Evolutionary conservation across 2,888 invertebrate species (phyloP).

Genomic region (Drosophila phalerata): DNA sequence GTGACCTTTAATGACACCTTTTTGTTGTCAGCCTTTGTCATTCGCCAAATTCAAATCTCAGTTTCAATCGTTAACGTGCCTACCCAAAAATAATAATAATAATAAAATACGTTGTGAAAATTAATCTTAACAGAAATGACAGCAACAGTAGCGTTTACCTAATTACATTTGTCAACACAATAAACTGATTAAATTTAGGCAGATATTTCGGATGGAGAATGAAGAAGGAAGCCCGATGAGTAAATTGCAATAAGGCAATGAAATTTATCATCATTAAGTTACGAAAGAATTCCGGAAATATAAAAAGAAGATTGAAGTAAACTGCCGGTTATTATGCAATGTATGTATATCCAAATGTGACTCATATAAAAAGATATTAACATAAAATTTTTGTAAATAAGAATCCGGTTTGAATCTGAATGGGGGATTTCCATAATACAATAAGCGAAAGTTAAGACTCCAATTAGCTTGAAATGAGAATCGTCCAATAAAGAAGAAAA

Average conservation of each 20-base stretch:
- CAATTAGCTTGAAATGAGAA: background rate
- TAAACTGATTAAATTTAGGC: slow-evolving; percentile 56
- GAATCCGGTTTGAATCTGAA: too few species aligned
- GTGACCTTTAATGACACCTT: slow-evolving; percentile 29
- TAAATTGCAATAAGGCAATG: slow-evolving; percentile 39
- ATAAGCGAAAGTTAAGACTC: too few species aligned
- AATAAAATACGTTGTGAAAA: slow-evolving; percentile 35
- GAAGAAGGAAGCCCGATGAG: slow-evolving; percentile 5
- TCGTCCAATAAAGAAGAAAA: background rate
- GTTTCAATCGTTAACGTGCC: slow-evolving; percentile 19
- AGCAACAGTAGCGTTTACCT: slow-evolving; percentile 40
- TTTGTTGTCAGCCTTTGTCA: slow-evolving; percentile 15
- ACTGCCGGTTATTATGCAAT: background rate
- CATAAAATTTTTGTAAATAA: too few species aligned
- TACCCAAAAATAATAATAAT: too few species aligned
- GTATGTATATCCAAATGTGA: background rate
- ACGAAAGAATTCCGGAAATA: slow-evolving; percentile 29
- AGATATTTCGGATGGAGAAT: slow-evolving; percentile 1
- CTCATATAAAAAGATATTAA: background rate
- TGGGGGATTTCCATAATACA: too few species aligned
- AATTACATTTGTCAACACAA: slow-evolving; percentile 69
- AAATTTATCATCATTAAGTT: slow-evolving; percentile 69
- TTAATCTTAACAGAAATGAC: slow-evolving; percentile 41
- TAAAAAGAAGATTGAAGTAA: slow-evolving; percentile 24
- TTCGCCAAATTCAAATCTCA: slow-evolving; percentile 19